These are phyloP conservation scores for Amblyjoppa fuscipennis DNA, from an alignment of 2,888 invertebrate genomes.

Conservation along the genomic window DNA sequence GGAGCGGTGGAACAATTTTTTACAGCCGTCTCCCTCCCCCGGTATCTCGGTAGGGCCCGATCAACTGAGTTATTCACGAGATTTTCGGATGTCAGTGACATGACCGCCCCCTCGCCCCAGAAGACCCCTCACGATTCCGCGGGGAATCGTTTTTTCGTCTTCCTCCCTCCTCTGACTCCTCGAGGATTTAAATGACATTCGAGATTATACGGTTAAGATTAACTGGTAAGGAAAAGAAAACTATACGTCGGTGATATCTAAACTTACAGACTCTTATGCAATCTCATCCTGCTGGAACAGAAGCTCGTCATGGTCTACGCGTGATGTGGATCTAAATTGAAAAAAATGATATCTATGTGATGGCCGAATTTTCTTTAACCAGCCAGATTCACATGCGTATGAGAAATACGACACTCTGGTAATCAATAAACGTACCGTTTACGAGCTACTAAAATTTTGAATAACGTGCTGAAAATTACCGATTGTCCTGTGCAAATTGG, in stretches of 20 bases:
- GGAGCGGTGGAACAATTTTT: constrained; percentile 51
- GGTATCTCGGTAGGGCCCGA: constrained; percentile 43
- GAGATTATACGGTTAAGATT: constrained; percentile 18
- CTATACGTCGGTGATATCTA: constrained; percentile 13
- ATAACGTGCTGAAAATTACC: too few species aligned
- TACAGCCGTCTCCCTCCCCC: constrained; percentile 44
- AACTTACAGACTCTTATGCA: background rate
- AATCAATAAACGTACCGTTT: too few species aligned
- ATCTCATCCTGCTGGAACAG: too few species aligned
- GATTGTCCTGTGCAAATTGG: background rate
- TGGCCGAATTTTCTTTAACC: too few species aligned
- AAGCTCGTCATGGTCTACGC: too few species aligned
- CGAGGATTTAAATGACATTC: constrained; percentile 38
- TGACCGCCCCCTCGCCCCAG: constrained; percentile 34
- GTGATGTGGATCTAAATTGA: too few species aligned
- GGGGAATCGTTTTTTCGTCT: constrained; percentile 22
- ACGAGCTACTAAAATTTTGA: too few species aligned
- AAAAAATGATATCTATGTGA: too few species aligned
- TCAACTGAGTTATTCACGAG: constrained; percentile 62
- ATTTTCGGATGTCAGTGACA: constrained; percentile 39
- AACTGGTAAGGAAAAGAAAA: background rate
- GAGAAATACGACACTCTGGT: too few species aligned
- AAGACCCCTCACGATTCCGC: constrained; percentile 35
- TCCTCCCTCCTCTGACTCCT: constrained; percentile 32
- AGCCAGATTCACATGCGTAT: too few species aligned